A percentile compares a stretch with the other conserved stretches of the same genome.
These are phyloP conservation scores for Acestrorhynchus altus DNA, from an alignment of 2,797 vertebrate genomes.

Conservation along the genomic window DNA sequence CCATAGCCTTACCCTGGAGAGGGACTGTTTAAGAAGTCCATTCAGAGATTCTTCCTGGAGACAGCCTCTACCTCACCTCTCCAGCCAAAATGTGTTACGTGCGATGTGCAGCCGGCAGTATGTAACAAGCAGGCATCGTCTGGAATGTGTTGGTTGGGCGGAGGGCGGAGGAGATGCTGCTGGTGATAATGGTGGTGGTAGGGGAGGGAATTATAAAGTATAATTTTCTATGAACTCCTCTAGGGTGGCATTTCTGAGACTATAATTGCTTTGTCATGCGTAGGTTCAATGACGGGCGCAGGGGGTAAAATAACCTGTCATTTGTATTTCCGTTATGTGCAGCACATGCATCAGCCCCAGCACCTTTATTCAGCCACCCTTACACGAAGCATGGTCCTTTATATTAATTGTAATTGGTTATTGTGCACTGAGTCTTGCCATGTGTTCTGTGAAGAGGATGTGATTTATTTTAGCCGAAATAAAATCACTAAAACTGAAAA, in stretches of 20 bases:
- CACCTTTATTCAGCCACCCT: background rate
- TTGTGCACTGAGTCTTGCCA: too few species aligned
- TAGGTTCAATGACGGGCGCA: conserved; percentile 48
- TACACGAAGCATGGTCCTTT: background rate
- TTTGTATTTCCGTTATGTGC: conserved; percentile 44
- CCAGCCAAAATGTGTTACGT: conserved; percentile 12
- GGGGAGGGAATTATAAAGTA: conserved; percentile 63
- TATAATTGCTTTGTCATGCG: conserved; percentile 33
- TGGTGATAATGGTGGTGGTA: too few species aligned
- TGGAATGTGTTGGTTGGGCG: too few species aligned
- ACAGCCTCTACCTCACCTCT: conserved; percentile 17
- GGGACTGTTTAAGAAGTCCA: conserved; percentile 42
- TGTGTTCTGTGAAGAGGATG: too few species aligned
- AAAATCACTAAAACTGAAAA: too few species aligned
- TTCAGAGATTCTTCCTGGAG: conserved; percentile 38
- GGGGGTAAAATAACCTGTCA: conserved; percentile 36
- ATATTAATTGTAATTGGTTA: background rate
- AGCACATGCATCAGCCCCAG: conserved; percentile 30
- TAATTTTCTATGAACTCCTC: conserved; percentile 51
- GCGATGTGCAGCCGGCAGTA: background rate
- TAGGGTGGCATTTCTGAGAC: conserved; percentile 49
- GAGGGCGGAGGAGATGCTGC: too few species aligned
- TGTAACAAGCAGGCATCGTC: too few species aligned
- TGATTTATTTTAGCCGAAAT: too few species aligned
- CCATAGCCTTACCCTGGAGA: conserved; percentile 35